Base-by-base conservation (phyloP, 2,888 invertebrate species). In the Phania funesta region DNA sequence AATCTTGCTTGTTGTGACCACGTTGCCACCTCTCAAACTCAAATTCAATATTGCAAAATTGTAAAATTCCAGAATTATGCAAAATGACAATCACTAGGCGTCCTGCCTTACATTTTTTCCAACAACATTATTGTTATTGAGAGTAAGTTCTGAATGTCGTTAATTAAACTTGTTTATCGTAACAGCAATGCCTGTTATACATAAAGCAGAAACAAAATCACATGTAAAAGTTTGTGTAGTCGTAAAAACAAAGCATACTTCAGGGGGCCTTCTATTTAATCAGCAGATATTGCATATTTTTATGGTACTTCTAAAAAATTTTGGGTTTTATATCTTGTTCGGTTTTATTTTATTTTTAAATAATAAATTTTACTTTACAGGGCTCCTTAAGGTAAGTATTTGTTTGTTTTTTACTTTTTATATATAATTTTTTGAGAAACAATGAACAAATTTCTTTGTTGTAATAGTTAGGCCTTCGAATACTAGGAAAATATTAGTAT, bases 381-480 rank as follows among this genome's bases (percentile, higher is more conserved):
- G 22, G 7, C n/a, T 35, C 8, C 20, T 8, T 13, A 46, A 81
- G 81, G 81, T 81, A 52, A 54, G 81, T 80, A n/a, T n/a, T 13
- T 22, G 5, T 6, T 26, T 54, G 16, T 48, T 11, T 54, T n/a
- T 1, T 35, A 24, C 5, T 73, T 18, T 2, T n/a, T n/a, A n/a
- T n/a, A 56, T n/a, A 56, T 18, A 13, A 9, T 48, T 9, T 50
- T 16, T 13, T 24, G 48, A 1, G 13, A 8, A 18, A 50, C 22
- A 54, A 44, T 60, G 77, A 81, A 77, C 77, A 77, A 77, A 81
- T 73, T 81, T 80, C 65, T 76, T 48, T n/a, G 6, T 4, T 48
- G 5, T 5, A 44, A 18, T 44, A 44, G 16, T 7, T 3, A 44
- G 16, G 16, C 8, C 2, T 16, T 18, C 2, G 1, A 44, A 16